Evolutionary conservation across 2,113 vertebrate genomes (phyloP).

Genomic region (Trichomycterus rosablanca): DNA sequence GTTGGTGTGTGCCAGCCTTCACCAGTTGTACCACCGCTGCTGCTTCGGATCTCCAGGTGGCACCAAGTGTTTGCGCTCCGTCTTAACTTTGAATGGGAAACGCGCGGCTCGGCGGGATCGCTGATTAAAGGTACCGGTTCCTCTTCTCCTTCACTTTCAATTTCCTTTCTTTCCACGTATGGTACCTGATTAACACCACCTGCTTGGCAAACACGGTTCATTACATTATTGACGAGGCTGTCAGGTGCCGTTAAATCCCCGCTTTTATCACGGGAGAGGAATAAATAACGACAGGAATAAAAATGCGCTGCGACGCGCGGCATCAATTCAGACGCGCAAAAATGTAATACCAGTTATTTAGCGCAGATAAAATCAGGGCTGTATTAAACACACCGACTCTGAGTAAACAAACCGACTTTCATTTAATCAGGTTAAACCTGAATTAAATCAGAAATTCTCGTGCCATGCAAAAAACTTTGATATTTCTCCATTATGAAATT

Average conservation of each 20-base stretch:
- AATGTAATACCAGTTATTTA: too few relatives aligned
- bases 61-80: constrained; percentile 52
- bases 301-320: background rate
- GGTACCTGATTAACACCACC: constrained; percentile 26
- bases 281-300: background rate
- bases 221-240: constrained; percentile 28
- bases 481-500: too few relatives aligned
- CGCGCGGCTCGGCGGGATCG: constrained; percentile 59
- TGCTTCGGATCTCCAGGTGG: constrained; percentile 60
- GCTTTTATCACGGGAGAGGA: constrained; percentile 18
- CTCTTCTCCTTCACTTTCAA: background rate
- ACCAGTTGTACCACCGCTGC: constrained; percentile 24
- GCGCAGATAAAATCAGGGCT: too few relatives aligned
- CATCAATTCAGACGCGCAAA: background rate
- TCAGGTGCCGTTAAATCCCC: constrained; percentile 3
- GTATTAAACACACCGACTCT: too few relatives aligned
- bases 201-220: constrained; percentile 11
- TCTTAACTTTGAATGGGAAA: constrained; percentile 75
- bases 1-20: background rate
- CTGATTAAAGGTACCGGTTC: constrained; percentile 66
- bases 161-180: constrained; percentile 1
- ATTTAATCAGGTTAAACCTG: too few relatives aligned
- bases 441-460: too few relatives aligned
- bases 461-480: too few relatives aligned
- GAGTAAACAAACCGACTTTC: too few relatives aligned